Evolutionary conservation across 1,140 invertebrate species (phyloP).

Genomic region (Tigriopus japonicus): DNA sequence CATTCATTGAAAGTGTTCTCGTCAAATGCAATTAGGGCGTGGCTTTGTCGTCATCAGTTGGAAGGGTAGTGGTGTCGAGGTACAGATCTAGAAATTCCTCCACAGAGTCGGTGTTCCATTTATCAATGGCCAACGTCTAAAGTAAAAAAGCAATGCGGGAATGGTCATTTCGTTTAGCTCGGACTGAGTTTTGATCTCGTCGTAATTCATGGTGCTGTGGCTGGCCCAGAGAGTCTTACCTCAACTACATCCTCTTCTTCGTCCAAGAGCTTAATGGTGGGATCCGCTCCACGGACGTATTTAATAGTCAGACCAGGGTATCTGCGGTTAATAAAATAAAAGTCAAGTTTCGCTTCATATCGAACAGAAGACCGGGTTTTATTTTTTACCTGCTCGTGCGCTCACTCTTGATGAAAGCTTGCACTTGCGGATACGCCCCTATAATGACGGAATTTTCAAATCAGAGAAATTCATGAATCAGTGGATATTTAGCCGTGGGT

Average conservation of each 20-base stretch:
- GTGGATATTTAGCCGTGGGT: neutral
- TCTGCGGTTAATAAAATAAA: constrained; percentile 26
- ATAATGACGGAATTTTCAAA: neutral
- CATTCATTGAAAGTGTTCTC: too few relatives aligned
- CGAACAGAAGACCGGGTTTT: neutral
- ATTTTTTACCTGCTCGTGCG: constrained; percentile 3
- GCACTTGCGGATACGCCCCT: neutral
- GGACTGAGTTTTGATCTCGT: neutral
- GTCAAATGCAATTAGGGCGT: neutral
- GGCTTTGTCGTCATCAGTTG: neutral
- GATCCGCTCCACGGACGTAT: constrained; percentile 75
- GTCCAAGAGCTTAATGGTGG: constrained; percentile 73
- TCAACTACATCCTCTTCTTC: constrained; percentile 58
- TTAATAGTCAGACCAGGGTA: constrained; percentile 73
- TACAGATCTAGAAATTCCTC: constrained; percentile 80
- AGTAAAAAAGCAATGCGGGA: neutral
- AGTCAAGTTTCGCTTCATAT: neutral
- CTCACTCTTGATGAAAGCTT: constrained; percentile 10
- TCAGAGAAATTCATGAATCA: neutral
- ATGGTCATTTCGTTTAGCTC: too few relatives aligned
- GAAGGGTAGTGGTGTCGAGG: constrained; percentile 26
- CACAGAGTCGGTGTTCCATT: constrained; percentile 90
- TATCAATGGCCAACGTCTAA: constrained; percentile 68
- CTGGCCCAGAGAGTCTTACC: constrained; percentile 14
- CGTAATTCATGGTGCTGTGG: neutral